Evolutionary conservation across 2,113 vertebrate genomes (phyloP).

Genomic region (Spheniscus mendiculus): DNA sequence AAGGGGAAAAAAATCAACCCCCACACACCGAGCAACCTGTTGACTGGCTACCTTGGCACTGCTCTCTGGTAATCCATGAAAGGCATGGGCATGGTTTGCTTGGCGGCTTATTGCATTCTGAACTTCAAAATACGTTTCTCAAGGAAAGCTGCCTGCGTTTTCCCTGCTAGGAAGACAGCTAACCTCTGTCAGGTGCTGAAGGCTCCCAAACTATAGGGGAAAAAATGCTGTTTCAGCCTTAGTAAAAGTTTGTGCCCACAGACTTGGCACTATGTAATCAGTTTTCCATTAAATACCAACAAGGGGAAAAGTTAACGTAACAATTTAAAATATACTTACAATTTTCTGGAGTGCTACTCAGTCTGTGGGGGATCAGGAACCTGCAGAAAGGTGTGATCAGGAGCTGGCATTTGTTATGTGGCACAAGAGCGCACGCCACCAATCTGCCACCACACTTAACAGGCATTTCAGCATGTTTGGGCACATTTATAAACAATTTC

Average conservation of each 20-base stretch:
- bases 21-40: no score
- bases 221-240: neutral
- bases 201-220: fast-evolving
- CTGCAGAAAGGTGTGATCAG: neutral
- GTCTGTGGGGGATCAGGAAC: neutral
- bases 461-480: neutral
- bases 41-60: no score
- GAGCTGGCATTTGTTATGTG: neutral
- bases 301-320: fast-evolving
- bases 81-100: no score
- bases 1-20: no score
- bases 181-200: neutral
- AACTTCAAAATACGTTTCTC: neutral
- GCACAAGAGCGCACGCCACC: no score
- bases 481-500: neutral
- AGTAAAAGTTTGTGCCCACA: neutral
- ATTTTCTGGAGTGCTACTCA: neutral
- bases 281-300: neutral
- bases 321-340: neutral
- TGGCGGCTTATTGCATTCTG: neutral
- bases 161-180: neutral
- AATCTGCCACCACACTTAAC: neutral
- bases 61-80: fast-evolving
- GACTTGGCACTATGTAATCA: neutral
- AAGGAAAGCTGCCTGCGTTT: neutral